Evolutionary conservation across 2,888 invertebrate species (phyloP).

Genomic region (Chaetogeoica ovagalla): DNA sequence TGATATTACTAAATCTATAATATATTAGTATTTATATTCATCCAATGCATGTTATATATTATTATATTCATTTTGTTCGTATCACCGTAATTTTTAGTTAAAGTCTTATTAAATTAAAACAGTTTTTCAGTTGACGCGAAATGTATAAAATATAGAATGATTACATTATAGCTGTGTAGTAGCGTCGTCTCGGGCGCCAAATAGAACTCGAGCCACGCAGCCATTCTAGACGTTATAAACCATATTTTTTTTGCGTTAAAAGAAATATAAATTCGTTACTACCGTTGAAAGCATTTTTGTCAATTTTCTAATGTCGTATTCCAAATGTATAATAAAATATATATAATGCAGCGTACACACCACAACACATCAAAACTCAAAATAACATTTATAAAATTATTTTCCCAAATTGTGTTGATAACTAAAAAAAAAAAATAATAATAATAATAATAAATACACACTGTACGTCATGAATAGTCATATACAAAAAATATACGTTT

Average conservation of each 20-base stretch:
- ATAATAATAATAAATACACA: too few relatives aligned
- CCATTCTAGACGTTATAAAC: neutral
- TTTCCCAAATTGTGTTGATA: too few relatives aligned
- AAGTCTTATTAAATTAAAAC: constrained; percentile 6
- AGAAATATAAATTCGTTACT: constrained; percentile 3
- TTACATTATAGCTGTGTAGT: too few relatives aligned
- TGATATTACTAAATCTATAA: too few relatives aligned
- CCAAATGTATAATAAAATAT: neutral
- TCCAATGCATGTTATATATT: too few relatives aligned
- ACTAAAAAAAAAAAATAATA: too few relatives aligned
- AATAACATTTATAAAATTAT: too few relatives aligned
- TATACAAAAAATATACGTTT: too few relatives aligned
- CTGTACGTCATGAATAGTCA: too few relatives aligned
- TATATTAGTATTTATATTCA: too few relatives aligned
- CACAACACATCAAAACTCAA: too few relatives aligned
- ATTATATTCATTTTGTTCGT: too few relatives aligned
- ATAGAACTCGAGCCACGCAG: neutral
- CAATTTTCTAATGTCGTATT: neutral
- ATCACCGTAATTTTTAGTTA: neutral
- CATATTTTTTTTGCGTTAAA: neutral
- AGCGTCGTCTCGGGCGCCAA: neutral
- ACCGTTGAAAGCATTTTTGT: neutral
- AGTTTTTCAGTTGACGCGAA: neutral
- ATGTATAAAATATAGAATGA: neutral
- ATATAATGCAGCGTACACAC: neutral